A percentile compares a stretch with the other conserved stretches of the same genome.
These are phyloP conservation scores for Hydrolagus colliei DNA, from an alignment of 2,797 vertebrate species.

Conservation along the genomic window DNA sequence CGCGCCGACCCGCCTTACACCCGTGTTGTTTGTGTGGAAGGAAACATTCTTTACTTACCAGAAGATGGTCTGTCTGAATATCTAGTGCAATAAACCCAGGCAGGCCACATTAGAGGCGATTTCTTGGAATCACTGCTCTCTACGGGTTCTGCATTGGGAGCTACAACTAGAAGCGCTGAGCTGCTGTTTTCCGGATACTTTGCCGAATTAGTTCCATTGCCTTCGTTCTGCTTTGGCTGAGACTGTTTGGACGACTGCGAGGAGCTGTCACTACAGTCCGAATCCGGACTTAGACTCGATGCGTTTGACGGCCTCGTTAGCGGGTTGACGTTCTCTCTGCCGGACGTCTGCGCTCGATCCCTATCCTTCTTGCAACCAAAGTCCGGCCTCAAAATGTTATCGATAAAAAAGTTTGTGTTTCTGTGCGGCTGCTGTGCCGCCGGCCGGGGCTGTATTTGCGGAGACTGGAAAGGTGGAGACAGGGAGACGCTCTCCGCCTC, in stretches of 20 bases:
- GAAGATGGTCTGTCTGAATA: slow-evolving; percentile 96
- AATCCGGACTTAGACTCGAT: slow-evolving; percentile 71
- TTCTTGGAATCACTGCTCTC: slow-evolving; percentile 59
- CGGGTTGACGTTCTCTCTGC: slow-evolving; percentile 75
- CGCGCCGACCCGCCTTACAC: too few relatives aligned
- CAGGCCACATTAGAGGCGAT: slow-evolving; percentile 81
- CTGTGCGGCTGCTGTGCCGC: slow-evolving; percentile 75
- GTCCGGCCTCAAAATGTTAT: slow-evolving; percentile 90
- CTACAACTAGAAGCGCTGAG: slow-evolving; percentile 70
- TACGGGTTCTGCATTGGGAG: slow-evolving; percentile 62
- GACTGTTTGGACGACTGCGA: slow-evolving; percentile 55
- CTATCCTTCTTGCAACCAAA: slow-evolving; percentile 87
- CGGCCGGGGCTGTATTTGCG: slow-evolving; percentile 63
- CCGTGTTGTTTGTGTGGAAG: not conserved
- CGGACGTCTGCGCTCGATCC: slow-evolving; percentile 68
- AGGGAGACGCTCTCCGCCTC: slow-evolving; percentile 79
- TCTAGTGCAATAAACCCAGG: slow-evolving; percentile 93
- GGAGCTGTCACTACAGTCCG: slow-evolving; percentile 79
- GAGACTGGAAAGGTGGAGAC: slow-evolving; percentile 74
- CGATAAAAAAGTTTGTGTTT: slow-evolving; percentile 94
- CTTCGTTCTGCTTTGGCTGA: slow-evolving; percentile 62
- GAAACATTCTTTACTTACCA: slow-evolving; percentile 68
- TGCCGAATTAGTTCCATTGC: slow-evolving; percentile 47
- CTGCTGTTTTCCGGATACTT: slow-evolving; percentile 74
- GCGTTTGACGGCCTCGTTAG: slow-evolving; percentile 63